A percentile compares a stretch with the other conserved stretches of the same genome.
Evolutionary conservation across 1,140 invertebrate genomes (phyloP).

Genomic region (Doryteuthis pealeii): DNA sequence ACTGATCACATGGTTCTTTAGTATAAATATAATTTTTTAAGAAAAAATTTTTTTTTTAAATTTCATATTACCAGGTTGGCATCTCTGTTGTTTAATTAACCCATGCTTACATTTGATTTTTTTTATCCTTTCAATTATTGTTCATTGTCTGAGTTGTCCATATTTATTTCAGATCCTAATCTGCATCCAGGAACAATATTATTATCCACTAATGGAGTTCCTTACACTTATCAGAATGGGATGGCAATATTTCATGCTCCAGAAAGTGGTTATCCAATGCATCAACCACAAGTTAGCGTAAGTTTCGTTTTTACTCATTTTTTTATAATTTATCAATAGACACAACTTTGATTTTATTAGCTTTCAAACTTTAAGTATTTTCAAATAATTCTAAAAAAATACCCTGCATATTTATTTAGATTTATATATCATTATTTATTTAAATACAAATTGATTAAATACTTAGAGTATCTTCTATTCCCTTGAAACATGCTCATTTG

Average conservation of each 20-base stretch:
- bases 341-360: too few relatives aligned
- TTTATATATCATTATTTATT: background rate
- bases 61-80: background rate
- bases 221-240: slow-evolving; percentile 66
- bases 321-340: background rate
- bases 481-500: too few relatives aligned
- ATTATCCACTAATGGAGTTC: slow-evolving; percentile 66
- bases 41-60: too few relatives aligned
- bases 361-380: too few relatives aligned
- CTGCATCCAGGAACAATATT: slow-evolving; percentile 64
- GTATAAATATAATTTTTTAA: too few relatives aligned
- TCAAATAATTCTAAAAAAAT: background rate
- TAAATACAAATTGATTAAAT: background rate
- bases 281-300: slow-evolving; percentile 45
- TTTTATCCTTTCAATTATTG: background rate
- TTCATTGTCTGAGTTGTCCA: background rate
- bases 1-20: too few relatives aligned
- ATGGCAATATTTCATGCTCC: slow-evolving; percentile 64
- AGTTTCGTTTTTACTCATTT: background rate
- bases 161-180: slow-evolving; percentile 43
- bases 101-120: too few relatives aligned
- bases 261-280: slow-evolving; percentile 44
- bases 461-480: too few relatives aligned
- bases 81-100: slow-evolving; percentile 6
- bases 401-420: background rate